These are phyloP conservation scores for Rambutsinella grinnellia DNA, from an alignment of 2,888 invertebrate species.

Conservation along the genomic window DNA sequence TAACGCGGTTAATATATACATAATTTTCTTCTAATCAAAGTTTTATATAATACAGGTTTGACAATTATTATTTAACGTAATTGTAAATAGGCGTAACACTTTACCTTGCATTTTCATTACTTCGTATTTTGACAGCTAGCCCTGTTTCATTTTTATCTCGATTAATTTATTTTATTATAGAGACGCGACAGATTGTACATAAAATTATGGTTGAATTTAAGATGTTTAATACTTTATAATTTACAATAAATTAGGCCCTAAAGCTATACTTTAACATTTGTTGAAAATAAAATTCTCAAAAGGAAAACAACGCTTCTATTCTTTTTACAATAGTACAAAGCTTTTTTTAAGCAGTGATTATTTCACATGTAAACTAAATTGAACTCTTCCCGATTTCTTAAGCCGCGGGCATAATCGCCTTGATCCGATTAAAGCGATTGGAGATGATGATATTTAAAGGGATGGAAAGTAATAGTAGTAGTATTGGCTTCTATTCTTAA, in stretches of 20 bases:
- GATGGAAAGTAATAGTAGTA: not conserved
- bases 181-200: conserved; percentile 18
- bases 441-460: not conserved
- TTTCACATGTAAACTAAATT: not conserved
- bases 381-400: not conserved
- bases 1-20: no score
- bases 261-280: conserved; percentile 5
- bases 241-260: conserved; percentile 45
- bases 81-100: not conserved
- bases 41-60: no score
- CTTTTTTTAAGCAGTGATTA: conserved; percentile 11
- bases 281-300: conserved; percentile 1
- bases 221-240: conserved; percentile 40
- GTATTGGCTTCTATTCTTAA: not conserved
- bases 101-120: conserved; percentile 42
- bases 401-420: not conserved
- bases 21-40: no score
- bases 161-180: conserved; percentile 14
- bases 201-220: conserved; percentile 10
- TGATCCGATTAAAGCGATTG: not conserved
- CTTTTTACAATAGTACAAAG: not conserved
- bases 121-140: conserved; percentile 12
- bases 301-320: not conserved
- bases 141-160: conserved; percentile 13
- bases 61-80: no score